These are phyloP conservation scores for Quadroppia sp. DNA, from an alignment of 2,888 invertebrate species.

Conservation along the genomic window DNA sequence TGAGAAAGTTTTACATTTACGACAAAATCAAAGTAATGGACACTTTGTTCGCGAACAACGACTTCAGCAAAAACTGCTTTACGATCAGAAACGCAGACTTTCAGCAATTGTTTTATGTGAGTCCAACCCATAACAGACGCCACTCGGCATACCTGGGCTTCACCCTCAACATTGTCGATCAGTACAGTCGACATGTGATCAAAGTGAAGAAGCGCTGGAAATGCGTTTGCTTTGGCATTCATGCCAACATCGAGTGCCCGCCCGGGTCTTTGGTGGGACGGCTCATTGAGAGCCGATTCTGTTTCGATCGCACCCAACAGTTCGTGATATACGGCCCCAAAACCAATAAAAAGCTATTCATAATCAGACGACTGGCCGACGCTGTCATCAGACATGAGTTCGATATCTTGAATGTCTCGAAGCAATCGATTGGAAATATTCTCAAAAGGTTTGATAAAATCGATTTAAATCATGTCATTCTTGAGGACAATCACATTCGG, in stretches of 20 bases:
- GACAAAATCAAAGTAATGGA: conserved; percentile 16
- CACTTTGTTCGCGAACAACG: background rate
- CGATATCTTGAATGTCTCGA: background rate
- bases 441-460: conserved; percentile 11
- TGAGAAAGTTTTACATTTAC: conserved; percentile 31
- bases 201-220: background rate
- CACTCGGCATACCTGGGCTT: background rate
- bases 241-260: conserved; percentile 12
- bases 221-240: background rate
- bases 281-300: background rate
- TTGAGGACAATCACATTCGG: background rate
- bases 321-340: conserved; percentile 5
- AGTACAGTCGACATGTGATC: background rate
- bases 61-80: background rate
- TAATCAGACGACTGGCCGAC: background rate
- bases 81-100: conserved; percentile 16
- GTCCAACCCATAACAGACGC: background rate
- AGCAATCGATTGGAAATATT: conserved; percentile 8
- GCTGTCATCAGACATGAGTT: conserved; percentile 13
- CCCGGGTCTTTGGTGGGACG: background rate
- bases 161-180: background rate
- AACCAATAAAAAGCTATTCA: background rate
- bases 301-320: background rate
- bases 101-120: conserved; percentile 16
- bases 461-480: background rate